Base-by-base conservation (phyloP, 1,140 invertebrate genomes). In the Hylaeus anthracinus region DNA sequence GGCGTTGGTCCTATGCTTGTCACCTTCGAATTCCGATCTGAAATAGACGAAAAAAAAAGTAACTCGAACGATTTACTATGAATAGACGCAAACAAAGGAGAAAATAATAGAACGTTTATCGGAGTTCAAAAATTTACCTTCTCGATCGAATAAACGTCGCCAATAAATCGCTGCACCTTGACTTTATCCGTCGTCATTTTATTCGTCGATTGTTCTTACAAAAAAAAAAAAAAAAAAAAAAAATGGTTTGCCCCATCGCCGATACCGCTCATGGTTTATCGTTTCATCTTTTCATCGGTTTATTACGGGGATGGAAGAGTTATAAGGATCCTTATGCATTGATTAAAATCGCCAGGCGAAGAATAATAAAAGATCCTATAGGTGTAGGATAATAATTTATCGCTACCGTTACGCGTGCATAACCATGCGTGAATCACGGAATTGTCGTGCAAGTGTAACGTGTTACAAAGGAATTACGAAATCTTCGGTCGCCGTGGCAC, bases 1-100 rank as follows among this genome's bases (percentile, higher is more conserved):
- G 85, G 85, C 85, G 83, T 86, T 86, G 85, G 85, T 85, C 72
- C 83, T 66, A 66, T 61, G 56, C 76, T 69, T 72, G 85, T 86
- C 63, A 75, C 85, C 83, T 85, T 86, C 85, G 66, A 86, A 85
- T 86, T 82, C 83, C 85, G 41, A 71, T 71, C 39, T 56, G 51
- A 82, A 82, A 78, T 60, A 58, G 37, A 45, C 39, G 41, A 74
- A 84, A 77, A 81, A 65, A 63, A 51, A 51, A 65, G 55, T 10
- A 9, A 14, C 2, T 9, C 9, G 6, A 61, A 51, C 39, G 10
- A 61, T 60, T 70, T 70, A 58, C 37, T 75, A 69, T 61, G 14
- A 41, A 41, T 26, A 51, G 6, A 48, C 9, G 58, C 2, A 56
- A 60, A 69, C 4, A 61, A 60, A 37, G 15, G 53, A 48, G 58